These are phyloP conservation scores for Aphrocallistes beatrix DNA, from an alignment of 37 sponge, comb jelly and placozoan species.

Conservation along the genomic window DNA sequence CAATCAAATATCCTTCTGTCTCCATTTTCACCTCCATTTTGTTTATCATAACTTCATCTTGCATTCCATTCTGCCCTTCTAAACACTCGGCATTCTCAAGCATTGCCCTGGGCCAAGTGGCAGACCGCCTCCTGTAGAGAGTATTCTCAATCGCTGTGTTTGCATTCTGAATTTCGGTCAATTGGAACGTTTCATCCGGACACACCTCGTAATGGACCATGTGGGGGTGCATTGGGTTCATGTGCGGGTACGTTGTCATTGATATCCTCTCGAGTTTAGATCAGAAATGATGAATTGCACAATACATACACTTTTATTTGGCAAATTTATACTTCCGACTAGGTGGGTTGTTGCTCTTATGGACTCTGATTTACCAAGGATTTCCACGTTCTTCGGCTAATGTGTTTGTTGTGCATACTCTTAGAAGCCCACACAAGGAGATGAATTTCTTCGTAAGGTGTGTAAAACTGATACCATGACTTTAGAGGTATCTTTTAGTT, in stretches of 20 bases:
- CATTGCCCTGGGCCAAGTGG: background rate
- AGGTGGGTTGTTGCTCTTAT: background rate
- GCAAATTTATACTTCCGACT: background rate
- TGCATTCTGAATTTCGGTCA: background rate
- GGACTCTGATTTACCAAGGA: no score
- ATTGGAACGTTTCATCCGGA: background rate
- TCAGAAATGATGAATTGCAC: background rate
- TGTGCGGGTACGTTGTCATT: background rate
- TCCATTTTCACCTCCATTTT: background rate
- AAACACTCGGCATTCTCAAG: background rate
- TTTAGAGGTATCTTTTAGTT: no score
- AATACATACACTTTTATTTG: background rate
- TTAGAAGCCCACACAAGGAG: constrained; percentile 10
- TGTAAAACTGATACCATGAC: no score
- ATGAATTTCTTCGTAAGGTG: no score
- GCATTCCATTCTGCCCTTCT: background rate
- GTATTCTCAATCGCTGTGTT: background rate
- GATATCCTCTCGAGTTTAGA: background rate
- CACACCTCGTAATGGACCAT: constrained; percentile 13
- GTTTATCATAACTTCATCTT: background rate
- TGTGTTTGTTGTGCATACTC: background rate
- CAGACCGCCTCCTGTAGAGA: background rate
- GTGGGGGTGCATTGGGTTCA: background rate
- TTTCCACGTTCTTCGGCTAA: background rate
- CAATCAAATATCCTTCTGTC: background rate